Evolutionary conservation across 2,113 vertebrate genomes (phyloP).

Genomic region (Gorsachius goisagi): DNA sequence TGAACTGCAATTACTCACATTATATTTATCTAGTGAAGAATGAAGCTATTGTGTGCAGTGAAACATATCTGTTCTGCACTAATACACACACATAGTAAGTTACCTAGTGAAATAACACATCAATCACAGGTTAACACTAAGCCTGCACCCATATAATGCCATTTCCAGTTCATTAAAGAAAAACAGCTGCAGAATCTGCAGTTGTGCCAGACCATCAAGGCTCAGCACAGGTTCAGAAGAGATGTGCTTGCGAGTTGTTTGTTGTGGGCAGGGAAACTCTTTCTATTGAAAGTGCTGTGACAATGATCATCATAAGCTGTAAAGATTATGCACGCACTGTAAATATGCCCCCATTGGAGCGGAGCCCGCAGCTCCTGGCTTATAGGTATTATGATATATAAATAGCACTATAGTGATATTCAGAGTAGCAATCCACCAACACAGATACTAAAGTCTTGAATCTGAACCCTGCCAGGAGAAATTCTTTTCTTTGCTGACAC

Average conservation of each 20-base stretch:
- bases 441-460: not conserved
- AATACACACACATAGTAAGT: not conserved
- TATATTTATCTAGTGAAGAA: conserved; percentile 48
- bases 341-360: not conserved
- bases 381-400: not conserved
- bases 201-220: not conserved
- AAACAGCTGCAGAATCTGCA: not conserved
- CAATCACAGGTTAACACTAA: conserved; percentile 16
- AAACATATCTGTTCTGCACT: conserved; percentile 31
- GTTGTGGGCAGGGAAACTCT: not conserved
- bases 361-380: not conserved
- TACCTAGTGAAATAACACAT: conserved; percentile 39
- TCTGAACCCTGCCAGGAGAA: not conserved
- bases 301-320: not conserved
- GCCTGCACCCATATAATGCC: not conserved
- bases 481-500: not conserved
- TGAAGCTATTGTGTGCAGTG: conserved; percentile 9
- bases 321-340: not conserved
- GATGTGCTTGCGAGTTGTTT: not conserved
- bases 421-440: not conserved
- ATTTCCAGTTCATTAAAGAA: conserved; percentile 33
- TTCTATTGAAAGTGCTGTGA: not conserved
- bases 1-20: conserved; percentile 45
- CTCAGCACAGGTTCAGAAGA: not conserved
- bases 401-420: not conserved